phyloP scores from a whole-genome alignment of 2,888 invertebrate species.

The Hypena proboscidalis region DNA sequence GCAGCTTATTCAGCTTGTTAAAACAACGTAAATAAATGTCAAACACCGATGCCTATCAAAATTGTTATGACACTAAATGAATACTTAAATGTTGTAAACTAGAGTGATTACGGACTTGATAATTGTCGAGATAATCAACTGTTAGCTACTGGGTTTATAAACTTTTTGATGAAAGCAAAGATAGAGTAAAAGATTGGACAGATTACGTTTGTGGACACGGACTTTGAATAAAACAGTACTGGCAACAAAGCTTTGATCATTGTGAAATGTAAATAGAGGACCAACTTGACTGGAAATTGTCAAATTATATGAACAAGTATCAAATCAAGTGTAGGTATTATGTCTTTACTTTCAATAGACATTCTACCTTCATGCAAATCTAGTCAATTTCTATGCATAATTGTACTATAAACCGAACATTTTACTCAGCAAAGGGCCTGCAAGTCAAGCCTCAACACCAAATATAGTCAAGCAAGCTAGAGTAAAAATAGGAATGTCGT shows the following conservation, averaged over 20 bases:
- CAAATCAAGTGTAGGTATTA: no score
- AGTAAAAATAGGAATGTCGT: neutral
- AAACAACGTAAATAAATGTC: conserved; percentile 7
- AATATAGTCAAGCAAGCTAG: conserved; percentile 1
- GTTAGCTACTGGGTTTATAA: conserved; percentile 31
- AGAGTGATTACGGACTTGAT: conserved; percentile 31
- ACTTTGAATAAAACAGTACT: conserved; percentile 15
- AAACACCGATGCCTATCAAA: conserved; percentile 23
- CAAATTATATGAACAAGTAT: no score
- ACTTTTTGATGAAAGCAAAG: conserved; percentile 35
- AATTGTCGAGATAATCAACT: conserved; percentile 28
- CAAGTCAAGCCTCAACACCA: conserved; percentile 1
- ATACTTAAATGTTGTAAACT: conserved; percentile 22
- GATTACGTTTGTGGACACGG: conserved; percentile 26
- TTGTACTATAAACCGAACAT: conserved; percentile 8
- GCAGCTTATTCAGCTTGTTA: neutral
- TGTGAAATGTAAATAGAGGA: no score
- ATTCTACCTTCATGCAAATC: no score
- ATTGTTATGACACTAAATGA: conserved; percentile 19
- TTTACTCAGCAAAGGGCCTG: neutral
- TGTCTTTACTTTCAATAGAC: no score
- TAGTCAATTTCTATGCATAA: conserved; percentile 2
- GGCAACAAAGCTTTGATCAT: no score
- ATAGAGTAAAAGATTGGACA: conserved; percentile 23
- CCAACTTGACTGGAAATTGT: no score